These are phyloP conservation scores for Cyclura pinguis DNA, from an alignment of 2,797 vertebrate species.

Conservation along the genomic window DNA sequence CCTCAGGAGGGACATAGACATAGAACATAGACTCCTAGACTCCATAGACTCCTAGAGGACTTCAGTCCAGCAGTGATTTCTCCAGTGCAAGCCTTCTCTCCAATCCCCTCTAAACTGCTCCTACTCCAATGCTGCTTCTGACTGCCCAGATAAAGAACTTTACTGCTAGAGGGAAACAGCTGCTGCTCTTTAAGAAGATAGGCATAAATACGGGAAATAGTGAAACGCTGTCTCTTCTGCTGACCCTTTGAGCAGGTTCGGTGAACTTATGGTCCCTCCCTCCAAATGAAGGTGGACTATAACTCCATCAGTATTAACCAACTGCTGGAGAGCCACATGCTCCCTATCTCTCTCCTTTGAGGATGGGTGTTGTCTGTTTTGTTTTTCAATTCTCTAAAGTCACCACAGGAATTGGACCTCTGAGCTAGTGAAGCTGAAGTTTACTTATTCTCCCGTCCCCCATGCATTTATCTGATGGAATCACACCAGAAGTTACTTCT, in stretches of 20 bases:
- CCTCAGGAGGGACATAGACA: neutral
- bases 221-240: neutral
- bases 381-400: neutral
- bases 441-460: neutral
- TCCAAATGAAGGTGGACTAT: too few species aligned
- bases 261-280: too few species aligned
- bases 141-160: neutral
- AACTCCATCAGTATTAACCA: too few species aligned
- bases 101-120: neutral
- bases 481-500: too few species aligned
- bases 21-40: too few species aligned
- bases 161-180: neutral
- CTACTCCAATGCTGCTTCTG: too few species aligned
- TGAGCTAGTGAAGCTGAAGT: neutral
- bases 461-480: neutral
- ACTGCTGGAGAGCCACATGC: too few species aligned
- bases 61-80: neutral
- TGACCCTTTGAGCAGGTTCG: neutral
- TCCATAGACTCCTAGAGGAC: neutral
- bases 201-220: neutral
- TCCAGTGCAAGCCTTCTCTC: neutral
- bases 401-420: neutral
- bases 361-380: neutral
- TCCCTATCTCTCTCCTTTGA: too few species aligned
- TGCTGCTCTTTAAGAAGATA: neutral